Base-by-base conservation (phyloP, 2,797 vertebrate genomes). In the Platyrinchus mystaceus region DNA sequence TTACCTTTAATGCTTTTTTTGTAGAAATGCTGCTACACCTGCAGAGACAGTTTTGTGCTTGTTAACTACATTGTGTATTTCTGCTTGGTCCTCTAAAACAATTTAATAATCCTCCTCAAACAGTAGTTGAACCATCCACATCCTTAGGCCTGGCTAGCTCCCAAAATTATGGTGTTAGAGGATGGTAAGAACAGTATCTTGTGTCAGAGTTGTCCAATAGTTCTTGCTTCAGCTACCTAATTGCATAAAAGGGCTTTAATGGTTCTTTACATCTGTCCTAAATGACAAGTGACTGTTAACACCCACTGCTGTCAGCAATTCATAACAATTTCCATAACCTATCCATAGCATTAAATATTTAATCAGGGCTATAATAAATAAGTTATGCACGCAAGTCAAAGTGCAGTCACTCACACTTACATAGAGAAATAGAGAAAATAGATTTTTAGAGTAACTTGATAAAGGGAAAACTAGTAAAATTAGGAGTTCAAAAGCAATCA, bases 231-330 rank as follows among this genome's bases (percentile, higher is more conserved):
- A 75, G 43, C 27, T 78, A 53, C 8, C n/a, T 30, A 43, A 76
- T 62, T 71, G 32, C 43, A 41, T 88, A 34, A 78, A 87, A 55
- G 28, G 28, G 7, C n/a, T 91, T 52, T 62, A 86, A 60, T 67
- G 22, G 34, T 71, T 94, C 44, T 86, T 89, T 75, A 37, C 28
- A 47, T 64, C 55, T 89, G 41, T 84, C 75, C 68, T 92, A 89
- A 94, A 89, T 83, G 78, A 70, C 75, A 92, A 94, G 71, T 83
- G 75, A 60, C 59, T 95, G 84, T 89, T 78, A 91, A 78, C 76
- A 95, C 43, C 62, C 58, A 84, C 32, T 4, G 2, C 39, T 90
- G 46, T 77, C 78, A 93, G 73, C 47, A 91, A 81, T 89, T 91
- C 75, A 68, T 58, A 92, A 85, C 32, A 75, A 91, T 93, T 87